A percentile compares a stretch with the other conserved stretches of the same genome.
These are phyloP conservation scores for Rhodeus uyekii DNA, from an alignment of 2,797 vertebrate species.

Conservation along the genomic window DNA sequence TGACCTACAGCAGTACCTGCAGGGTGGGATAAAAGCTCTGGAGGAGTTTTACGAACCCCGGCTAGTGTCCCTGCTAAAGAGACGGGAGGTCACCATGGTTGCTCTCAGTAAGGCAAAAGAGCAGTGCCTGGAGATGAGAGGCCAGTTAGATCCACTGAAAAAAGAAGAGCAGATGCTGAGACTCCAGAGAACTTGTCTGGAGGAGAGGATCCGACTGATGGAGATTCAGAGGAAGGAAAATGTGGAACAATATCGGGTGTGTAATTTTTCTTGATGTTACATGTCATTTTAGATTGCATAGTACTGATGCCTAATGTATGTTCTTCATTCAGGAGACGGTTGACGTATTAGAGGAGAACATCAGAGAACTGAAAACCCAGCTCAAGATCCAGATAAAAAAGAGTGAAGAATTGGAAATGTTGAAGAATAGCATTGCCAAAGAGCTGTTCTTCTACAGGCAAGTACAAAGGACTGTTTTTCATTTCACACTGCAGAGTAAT, in stretches of 20 bases:
- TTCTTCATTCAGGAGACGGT: slow-evolving; percentile 79
- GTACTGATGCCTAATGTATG: background rate
- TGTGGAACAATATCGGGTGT: slow-evolving; percentile 85
- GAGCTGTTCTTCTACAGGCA: slow-evolving; percentile 87
- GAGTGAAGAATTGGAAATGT: slow-evolving; percentile 83
- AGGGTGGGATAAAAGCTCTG: slow-evolving; percentile 80
- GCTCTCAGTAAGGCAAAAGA: slow-evolving; percentile 81
- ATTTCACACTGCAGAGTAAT: background rate
- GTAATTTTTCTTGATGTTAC: background rate
- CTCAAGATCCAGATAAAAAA: slow-evolving; percentile 87
- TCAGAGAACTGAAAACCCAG: slow-evolving; percentile 83
- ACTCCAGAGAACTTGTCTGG: slow-evolving; percentile 83
- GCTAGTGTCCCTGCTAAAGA: slow-evolving; percentile 84
- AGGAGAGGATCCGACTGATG: slow-evolving; percentile 85
- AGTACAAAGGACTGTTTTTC: slow-evolving; percentile 22
- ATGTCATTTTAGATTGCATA: background rate
- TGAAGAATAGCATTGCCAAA: slow-evolving; percentile 80
- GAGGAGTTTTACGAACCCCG: slow-evolving; percentile 89
- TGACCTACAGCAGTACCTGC: slow-evolving; percentile 87
- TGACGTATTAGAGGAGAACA: slow-evolving; percentile 84
- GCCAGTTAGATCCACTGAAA: slow-evolving; percentile 80
- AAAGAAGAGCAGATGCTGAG: slow-evolving; percentile 81
- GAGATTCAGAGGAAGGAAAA: slow-evolving; percentile 84
- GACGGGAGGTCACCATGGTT: slow-evolving; percentile 76
- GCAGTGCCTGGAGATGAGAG: slow-evolving; percentile 81